Percentiles rank a stretch among this genome's conserved stretches.
Conservation (phyloP, 2,888 invertebrate species). For the Neoaliturus tenellus region DNA sequence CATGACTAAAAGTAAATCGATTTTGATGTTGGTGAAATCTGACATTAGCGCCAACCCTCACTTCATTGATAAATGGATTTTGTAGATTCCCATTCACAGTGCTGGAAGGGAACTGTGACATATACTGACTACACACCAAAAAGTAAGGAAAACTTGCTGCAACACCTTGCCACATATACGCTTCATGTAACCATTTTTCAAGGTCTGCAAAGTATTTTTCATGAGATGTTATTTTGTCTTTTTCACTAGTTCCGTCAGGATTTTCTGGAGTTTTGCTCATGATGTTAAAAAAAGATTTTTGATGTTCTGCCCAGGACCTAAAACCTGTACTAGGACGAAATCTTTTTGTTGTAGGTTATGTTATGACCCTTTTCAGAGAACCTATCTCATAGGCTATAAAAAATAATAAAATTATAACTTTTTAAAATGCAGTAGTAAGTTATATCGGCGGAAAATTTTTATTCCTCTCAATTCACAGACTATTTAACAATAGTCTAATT, state of each 20-base stretch:
- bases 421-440: too few species aligned
- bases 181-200: slow-evolving; percentile 82
- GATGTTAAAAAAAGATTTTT: too few species aligned
- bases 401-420: too few species aligned
- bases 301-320: too few species aligned
- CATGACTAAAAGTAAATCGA: slow-evolving; percentile 2
- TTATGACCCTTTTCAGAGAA: too few species aligned
- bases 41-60: not conserved
- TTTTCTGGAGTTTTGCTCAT: not conserved
- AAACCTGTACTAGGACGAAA: too few species aligned
- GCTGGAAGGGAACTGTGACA: slow-evolving; percentile 27
- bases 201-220: slow-evolving; percentile 81
- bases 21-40: slow-evolving; percentile 2
- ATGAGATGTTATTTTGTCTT: not conserved
- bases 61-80: not conserved
- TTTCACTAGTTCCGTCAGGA: not conserved
- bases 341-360: too few species aligned
- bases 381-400: too few species aligned
- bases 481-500: too few species aligned
- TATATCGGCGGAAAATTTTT: too few species aligned
- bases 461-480: too few species aligned
- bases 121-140: slow-evolving; percentile 74
- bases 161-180: slow-evolving; percentile 79
- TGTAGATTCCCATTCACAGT: not conserved
- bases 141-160: slow-evolving; percentile 83